These are phyloP conservation scores for Diplosoma virens DNA, from an alignment of 23 tunicate genomes.

Conservation along the genomic window DNA sequence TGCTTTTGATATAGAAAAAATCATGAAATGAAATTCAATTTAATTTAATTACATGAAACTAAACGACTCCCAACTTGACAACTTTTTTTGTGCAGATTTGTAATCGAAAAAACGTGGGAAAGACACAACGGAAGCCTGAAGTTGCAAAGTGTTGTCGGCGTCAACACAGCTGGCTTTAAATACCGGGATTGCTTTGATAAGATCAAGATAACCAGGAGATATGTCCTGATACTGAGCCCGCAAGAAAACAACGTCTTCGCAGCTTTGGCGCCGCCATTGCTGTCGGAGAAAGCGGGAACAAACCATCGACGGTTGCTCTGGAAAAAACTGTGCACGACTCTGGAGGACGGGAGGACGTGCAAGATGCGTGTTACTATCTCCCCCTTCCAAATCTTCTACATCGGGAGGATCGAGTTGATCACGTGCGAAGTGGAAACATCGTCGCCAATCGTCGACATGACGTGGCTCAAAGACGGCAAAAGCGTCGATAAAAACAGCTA, in stretches of 20 bases:
- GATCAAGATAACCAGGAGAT: not conserved
- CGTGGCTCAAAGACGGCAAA: conserved; percentile 42
- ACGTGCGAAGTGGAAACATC: conserved; percentile 47
- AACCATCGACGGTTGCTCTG: conserved; percentile 24
- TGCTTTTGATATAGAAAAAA: too few relatives aligned
- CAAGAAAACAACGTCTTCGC: not conserved
- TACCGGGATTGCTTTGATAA: conserved; percentile 7
- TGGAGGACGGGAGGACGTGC: conserved; percentile 15
- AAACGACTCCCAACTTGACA: too few relatives aligned
- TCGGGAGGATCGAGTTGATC: conserved; percentile 10
- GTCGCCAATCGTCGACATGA: conserved; percentile 3
- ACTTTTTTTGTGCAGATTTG: conserved; percentile 29
- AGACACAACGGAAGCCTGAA: conserved; percentile 33
- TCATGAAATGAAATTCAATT: too few relatives aligned
- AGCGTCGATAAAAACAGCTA: not conserved
- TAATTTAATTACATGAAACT: too few relatives aligned
- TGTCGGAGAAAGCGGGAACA: not conserved
- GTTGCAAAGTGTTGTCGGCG: conserved; percentile 1
- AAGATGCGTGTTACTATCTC: conserved; percentile 35
- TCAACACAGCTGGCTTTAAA: not conserved
- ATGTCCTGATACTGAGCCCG: conserved; percentile 34
- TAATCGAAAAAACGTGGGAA: conserved; percentile 35
- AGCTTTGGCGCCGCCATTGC: conserved; percentile 37
- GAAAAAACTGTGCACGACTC: conserved; percentile 16
- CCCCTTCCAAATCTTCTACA: conserved; percentile 5